A percentile compares a stretch with the other conserved stretches of the same genome.
Conservation (phyloP, 2,888 invertebrate genomes). For the Anarsia innoxiella region DNA sequence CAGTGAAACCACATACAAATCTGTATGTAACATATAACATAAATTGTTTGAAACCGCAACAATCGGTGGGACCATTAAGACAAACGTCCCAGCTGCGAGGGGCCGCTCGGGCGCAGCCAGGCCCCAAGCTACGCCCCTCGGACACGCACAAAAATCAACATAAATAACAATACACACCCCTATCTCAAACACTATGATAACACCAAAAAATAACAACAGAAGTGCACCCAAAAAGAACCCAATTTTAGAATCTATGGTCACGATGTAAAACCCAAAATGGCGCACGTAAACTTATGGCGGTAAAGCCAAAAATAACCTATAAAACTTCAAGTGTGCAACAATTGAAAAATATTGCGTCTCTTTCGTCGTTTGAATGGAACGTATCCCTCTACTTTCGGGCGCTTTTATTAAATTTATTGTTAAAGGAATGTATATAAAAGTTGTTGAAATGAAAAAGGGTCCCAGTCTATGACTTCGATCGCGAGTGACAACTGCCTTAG, state of each 20-base stretch:
- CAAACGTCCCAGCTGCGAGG: slow-evolving; percentile 67
- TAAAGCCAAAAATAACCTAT: slow-evolving; percentile 25
- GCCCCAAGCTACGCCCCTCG: slow-evolving; percentile 64
- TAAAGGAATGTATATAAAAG: slow-evolving; percentile 72
- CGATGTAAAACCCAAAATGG: slow-evolving; percentile 24
- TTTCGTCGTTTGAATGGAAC: slow-evolving; percentile 64
- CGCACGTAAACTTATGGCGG: slow-evolving; percentile 4
- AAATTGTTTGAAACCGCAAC: slow-evolving; percentile 45
- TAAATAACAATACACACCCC: slow-evolving; percentile 75
- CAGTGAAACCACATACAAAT: slow-evolving; percentile 33
- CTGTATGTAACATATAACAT: slow-evolving; percentile 50
- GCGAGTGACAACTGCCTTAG: slow-evolving; percentile 42
- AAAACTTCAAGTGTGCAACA: slow-evolving; percentile 67
- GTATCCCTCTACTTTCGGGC: slow-evolving; percentile 61
- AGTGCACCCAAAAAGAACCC: slow-evolving; percentile 18
- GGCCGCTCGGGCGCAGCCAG: slow-evolving; percentile 58
- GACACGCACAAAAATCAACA: slow-evolving; percentile 69
- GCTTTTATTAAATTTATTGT: slow-evolving; percentile 74
- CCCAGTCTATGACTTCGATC: slow-evolving; percentile 52
- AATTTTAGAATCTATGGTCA: slow-evolving; percentile 21
- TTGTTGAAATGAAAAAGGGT: slow-evolving; percentile 64
- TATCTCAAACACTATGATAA: slow-evolving; percentile 66
- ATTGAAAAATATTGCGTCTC: slow-evolving; percentile 74
- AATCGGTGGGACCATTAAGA: slow-evolving; percentile 64
- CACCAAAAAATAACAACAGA: slow-evolving; percentile 23